These are phyloP conservation scores for Potorous gilbertii DNA, from an alignment of 2,797 vertebrate genomes.

Conservation along the genomic window DNA sequence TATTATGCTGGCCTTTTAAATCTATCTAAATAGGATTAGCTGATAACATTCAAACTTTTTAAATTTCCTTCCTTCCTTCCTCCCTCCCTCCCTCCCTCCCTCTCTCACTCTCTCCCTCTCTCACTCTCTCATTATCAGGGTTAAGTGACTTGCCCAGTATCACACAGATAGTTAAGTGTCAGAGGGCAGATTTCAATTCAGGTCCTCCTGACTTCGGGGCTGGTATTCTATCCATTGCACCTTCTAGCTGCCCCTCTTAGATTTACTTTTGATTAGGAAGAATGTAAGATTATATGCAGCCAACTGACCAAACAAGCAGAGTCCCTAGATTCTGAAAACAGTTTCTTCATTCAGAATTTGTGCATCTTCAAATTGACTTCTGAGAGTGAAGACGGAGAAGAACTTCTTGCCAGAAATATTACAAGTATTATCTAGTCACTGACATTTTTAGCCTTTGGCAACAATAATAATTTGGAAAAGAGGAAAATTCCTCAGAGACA, in stretches of 20 bases:
- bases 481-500: background rate
- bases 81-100: too few relatives aligned
- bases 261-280: background rate
- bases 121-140: too few relatives aligned
- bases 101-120: fast-evolving
- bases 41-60: background rate
- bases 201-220: too few relatives aligned
- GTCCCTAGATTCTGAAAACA: background rate
- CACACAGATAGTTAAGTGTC: too few relatives aligned
- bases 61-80: background rate
- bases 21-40: background rate
- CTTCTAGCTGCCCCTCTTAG: too few relatives aligned
- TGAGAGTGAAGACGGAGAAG: background rate
- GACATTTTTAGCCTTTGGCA: background rate
- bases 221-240: too few relatives aligned
- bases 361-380: background rate
- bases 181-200: too few relatives aligned
- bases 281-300: background rate
- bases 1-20: background rate
- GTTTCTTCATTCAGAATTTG: background rate
- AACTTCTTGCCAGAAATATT: background rate
- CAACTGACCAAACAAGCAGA: background rate
- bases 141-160: too few relatives aligned
- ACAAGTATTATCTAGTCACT: background rate
- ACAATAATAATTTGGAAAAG: background rate